Percentiles rank a stretch among this genome's conserved stretches.
Conservation (phyloP, 2,888 invertebrate genomes). For the Agrochola macilenta region DNA sequence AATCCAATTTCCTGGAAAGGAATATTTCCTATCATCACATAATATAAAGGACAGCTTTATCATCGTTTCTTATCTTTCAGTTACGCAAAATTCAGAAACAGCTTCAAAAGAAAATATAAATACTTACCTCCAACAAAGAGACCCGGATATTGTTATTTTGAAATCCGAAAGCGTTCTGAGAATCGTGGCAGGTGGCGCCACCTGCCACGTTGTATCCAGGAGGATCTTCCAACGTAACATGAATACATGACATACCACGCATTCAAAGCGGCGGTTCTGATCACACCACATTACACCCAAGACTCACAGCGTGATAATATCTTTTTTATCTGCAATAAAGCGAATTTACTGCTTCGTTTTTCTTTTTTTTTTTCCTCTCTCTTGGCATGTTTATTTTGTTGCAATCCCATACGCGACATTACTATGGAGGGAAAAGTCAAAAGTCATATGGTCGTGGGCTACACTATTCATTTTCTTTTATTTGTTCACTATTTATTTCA, state of each 20-base stretch:
- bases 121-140: constrained; percentile 44
- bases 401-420: constrained; percentile 5
- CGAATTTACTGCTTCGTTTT: constrained; percentile 26
- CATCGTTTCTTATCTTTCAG: constrained; percentile 10
- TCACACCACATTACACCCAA: constrained; percentile 29
- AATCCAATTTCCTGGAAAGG: not conserved
- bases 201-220: constrained; percentile 41
- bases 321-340: constrained; percentile 46
- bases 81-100: constrained; percentile 29
- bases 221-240: constrained; percentile 8
- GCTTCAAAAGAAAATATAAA: constrained; percentile 49
- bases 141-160: constrained; percentile 53
- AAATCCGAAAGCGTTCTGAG: constrained; percentile 54
- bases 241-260: constrained; percentile 36
- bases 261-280: constrained; percentile 19
- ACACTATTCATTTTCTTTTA: constrained; percentile 36
- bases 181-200: constrained; percentile 44
- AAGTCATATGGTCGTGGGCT: not conserved
- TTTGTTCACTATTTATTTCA: no score
- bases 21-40: constrained; percentile 25
- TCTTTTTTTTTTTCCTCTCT: constrained; percentile 24
- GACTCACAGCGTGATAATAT: constrained; percentile 27
- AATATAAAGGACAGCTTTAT: constrained; percentile 34
- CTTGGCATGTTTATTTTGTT: constrained; percentile 12
- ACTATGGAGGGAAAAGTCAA: constrained; percentile 8